Evolutionary conservation across 2,113 vertebrate genomes (phyloP).

Genomic region (Psilopsiagon aymara): DNA sequence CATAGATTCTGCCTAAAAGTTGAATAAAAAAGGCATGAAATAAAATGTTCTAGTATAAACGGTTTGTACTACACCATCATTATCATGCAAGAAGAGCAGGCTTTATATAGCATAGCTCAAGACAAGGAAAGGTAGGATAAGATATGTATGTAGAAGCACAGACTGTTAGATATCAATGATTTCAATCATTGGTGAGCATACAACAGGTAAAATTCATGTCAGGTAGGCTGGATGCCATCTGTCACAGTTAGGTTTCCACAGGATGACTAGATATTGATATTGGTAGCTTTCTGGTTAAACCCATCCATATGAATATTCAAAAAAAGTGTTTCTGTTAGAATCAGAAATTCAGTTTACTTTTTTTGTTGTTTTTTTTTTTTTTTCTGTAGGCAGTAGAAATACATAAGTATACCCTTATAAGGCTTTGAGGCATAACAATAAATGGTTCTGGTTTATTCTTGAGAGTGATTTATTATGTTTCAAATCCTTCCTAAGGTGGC

Average conservation of each 20-base stretch:
- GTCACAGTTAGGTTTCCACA: background rate
- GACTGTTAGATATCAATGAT: background rate
- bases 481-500: slow-evolving; percentile 70
- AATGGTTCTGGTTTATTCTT: slow-evolving; percentile 56
- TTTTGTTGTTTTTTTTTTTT: background rate
- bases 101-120: background rate
- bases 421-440: slow-evolving; percentile 50
- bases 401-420: slow-evolving; percentile 54
- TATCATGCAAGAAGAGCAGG: background rate
- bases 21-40: background rate
- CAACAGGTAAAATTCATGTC: slow-evolving; percentile 32
- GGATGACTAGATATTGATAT: slow-evolving; percentile 24
- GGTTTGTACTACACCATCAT: background rate
- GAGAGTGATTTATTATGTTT: slow-evolving; percentile 72
- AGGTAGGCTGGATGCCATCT: slow-evolving; percentile 19
- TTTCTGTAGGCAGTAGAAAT: background rate
- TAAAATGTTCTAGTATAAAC: background rate
- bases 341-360: slow-evolving; percentile 18
- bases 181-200: background rate
- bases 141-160: background rate
- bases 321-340: slow-evolving; percentile 18
- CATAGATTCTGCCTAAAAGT: background rate
- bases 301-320: slow-evolving; percentile 5
- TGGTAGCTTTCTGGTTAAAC: slow-evolving; percentile 21
- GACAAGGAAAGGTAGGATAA: background rate